Conservation (phyloP, 1,140 invertebrate species). For the Drosophila hydei region DNA sequence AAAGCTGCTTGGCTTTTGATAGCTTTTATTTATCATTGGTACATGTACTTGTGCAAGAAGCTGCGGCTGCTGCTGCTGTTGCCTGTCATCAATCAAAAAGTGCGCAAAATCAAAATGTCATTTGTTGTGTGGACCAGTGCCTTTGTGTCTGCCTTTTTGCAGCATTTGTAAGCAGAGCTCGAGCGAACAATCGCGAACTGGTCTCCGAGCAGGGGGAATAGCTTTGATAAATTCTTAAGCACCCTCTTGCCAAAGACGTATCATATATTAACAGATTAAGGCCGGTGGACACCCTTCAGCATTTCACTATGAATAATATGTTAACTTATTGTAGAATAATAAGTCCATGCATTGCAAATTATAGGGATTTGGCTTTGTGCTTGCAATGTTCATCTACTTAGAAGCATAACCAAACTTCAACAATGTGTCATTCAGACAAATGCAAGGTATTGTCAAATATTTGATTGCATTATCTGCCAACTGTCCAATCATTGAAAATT, state of each 20-base stretch:
- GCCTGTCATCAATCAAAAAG: slow-evolving; percentile 79
- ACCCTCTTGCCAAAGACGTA: slow-evolving; percentile 2
- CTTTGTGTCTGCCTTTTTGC: slow-evolving; percentile 27
- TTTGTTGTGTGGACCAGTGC: slow-evolving; percentile 24
- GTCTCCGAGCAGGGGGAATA: slow-evolving; percentile 7
- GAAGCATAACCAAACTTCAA: slow-evolving; percentile 37
- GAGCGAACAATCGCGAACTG: slow-evolving; percentile 32
- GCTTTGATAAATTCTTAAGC: slow-evolving; percentile 15
- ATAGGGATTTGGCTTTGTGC: too few relatives aligned
- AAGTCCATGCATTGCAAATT: too few relatives aligned
- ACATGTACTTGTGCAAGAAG: slow-evolving; percentile 20
- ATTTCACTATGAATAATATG: neutral
- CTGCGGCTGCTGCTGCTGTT: slow-evolving; percentile 21
- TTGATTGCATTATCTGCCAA: slow-evolving; percentile 42
- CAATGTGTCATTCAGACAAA: slow-evolving; percentile 1
- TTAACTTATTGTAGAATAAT: neutral
- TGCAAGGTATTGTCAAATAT: too few relatives aligned
- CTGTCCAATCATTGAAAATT: slow-evolving; percentile 58
- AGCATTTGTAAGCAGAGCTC: slow-evolving; percentile 26
- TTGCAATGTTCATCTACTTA: slow-evolving; percentile 44
- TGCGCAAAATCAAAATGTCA: slow-evolving; percentile 80
- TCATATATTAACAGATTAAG: neutral
- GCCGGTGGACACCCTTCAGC: slow-evolving; percentile 12
- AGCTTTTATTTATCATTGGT: slow-evolving; percentile 77
- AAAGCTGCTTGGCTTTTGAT: slow-evolving; percentile 57